Base-by-base conservation (phyloP, 2,797 vertebrate genomes). In the Naso thynnoides region DNA sequence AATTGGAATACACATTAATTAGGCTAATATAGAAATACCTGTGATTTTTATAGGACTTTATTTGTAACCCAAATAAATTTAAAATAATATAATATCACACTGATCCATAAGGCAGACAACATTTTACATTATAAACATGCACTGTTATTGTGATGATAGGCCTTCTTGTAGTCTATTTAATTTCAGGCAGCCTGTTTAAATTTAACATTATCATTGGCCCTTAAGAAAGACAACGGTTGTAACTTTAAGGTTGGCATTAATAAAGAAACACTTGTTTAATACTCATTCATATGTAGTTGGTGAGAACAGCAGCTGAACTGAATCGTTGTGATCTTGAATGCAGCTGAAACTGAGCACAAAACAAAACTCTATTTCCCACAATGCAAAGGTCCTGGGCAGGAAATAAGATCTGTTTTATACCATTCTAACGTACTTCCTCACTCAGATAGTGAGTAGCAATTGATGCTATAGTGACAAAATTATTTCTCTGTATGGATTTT, bases 261-360 rank as follows among this genome's bases (percentile, higher is more conserved):
- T 10, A 48, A 57, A 57, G 5, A 27, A 15, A 23, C 21, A 15
- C 16, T 0, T 45, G 21, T 49, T 56, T 38, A 47, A n/a, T n/a
- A n/a, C n/a, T n/a, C 36, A 31, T 2, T 36, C 23, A 47, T n/a
- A 13, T 15, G n/a, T n/a, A 6, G 13, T 1, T 1, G 15, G 19
- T 29, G 11, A 49, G n/a, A 29, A 24, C 44, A 19, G 31, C 2
- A 47, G 18, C 50, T 7, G 21, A n/a, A n/a, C n/a, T n/a, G n/a
- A n/a, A n/a, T n/a, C n/a, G n/a, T n/a, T n/a, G 10, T 4, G 76
- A 66, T 84, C 72, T 84, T 91, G 87, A 88, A 88, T 39, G 36
- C 31, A 29, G 3, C 80, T 69, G 38, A 58, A 21, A 21, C 19
- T 21, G 13, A 23, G 15, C n/a, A 16, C 5, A 18, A 44, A 10